Conservation (phyloP, 2,113 vertebrate species). For the Morone chrysops region DNA sequence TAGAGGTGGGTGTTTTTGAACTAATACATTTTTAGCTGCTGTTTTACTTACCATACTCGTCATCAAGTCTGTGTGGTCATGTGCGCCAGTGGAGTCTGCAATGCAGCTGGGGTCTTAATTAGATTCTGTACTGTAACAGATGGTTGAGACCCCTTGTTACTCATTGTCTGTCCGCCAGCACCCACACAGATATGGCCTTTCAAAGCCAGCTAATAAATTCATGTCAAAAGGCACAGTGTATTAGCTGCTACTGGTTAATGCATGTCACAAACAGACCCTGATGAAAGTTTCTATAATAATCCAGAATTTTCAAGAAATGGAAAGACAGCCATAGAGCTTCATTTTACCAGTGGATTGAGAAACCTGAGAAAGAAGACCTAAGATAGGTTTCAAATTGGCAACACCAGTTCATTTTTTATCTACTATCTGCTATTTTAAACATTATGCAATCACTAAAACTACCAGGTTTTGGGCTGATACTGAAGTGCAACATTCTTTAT, state of each 20-base stretch:
- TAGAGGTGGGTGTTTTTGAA: conserved; percentile 69
- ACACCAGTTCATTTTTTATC: not conserved
- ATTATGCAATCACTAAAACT: not conserved
- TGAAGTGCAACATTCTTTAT: not conserved
- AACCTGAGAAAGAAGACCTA: not conserved
- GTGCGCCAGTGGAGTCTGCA: not conserved
- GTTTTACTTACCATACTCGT: not conserved
- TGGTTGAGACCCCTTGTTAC: conserved; percentile 20
- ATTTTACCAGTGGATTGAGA: conserved; percentile 26
- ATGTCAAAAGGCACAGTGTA: not conserved
- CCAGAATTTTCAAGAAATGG: not conserved
- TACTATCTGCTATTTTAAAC: not conserved
- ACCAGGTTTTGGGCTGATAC: not conserved
- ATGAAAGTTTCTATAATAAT: not conserved
- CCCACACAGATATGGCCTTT: not conserved
- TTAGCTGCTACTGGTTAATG: not conserved
- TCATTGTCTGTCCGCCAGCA: not conserved
- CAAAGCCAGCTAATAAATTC: not conserved
- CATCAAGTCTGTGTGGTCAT: not conserved
- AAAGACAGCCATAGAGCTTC: not conserved
- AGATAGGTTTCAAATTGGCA: not conserved
- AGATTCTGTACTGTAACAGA: conserved; percentile 19
- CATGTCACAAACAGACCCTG: too few relatives aligned
- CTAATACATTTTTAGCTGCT: too few relatives aligned
- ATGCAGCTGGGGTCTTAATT: conserved; percentile 13